A percentile compares a stretch with the other conserved stretches of the same genome.
phyloP scores from a whole-genome alignment of 2,113 vertebrate species.

The Hyla sarda region DNA sequence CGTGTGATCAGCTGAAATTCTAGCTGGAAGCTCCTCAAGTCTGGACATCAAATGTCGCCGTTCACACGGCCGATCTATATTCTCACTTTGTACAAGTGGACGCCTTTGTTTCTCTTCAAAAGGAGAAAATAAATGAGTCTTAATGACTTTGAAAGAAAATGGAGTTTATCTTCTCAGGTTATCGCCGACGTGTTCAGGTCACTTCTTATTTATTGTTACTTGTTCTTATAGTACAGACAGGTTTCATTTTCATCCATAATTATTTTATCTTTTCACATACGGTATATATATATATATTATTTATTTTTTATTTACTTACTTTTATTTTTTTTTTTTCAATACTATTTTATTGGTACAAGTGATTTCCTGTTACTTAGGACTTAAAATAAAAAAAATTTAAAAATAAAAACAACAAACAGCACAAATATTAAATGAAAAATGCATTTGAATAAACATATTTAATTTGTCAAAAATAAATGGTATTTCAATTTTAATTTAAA shows the following conservation, averaged over 20 bases:
- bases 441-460: too few species aligned
- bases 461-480: too few species aligned
- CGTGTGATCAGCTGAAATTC: conserved; percentile 50
- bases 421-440: too few species aligned
- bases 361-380: too few species aligned
- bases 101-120: conserved; percentile 34
- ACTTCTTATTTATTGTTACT: not conserved
- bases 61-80: not conserved
- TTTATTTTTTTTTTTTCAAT: too few species aligned
- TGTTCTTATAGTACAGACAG: not conserved
- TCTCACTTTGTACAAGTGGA: conserved; percentile 37
- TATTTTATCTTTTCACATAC: not conserved
- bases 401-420: too few species aligned
- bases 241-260: not conserved
- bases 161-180: not conserved
- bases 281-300: not conserved
- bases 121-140: conserved; percentile 23
- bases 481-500: too few species aligned
- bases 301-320: not conserved
- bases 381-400: too few species aligned
- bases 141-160: conserved; percentile 16
- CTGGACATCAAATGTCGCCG: conserved; percentile 29
- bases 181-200: not conserved
- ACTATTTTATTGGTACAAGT: too few species aligned
- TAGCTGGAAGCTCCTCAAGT: conserved; percentile 28